Evolutionary conservation across 2,797 vertebrate genomes (phyloP).

Genomic region (Crocidura indochinensis): DNA sequence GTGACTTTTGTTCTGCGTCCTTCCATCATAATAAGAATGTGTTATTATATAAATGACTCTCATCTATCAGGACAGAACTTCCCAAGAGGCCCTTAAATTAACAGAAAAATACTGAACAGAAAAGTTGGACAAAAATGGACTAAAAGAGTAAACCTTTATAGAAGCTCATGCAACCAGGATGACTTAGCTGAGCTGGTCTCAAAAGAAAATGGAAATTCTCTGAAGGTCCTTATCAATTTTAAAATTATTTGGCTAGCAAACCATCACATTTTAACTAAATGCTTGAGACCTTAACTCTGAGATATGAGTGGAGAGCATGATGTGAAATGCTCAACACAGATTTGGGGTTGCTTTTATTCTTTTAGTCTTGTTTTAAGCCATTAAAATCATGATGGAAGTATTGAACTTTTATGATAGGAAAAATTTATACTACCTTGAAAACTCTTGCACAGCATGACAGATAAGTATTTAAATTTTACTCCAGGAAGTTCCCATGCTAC

Average conservation of each 20-base stretch:
- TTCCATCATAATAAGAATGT: not conserved
- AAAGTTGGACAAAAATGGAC: not conserved
- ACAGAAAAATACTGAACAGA: not conserved
- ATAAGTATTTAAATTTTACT: not conserved
- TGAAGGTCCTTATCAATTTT: not conserved
- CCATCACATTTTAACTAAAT: not conserved
- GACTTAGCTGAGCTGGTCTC: not conserved
- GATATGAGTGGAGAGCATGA: not conserved
- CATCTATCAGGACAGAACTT: no score
- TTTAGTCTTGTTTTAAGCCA: not conserved
- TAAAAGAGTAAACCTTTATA: conserved; percentile 42
- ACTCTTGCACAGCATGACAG: not conserved
- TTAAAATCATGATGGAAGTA: not conserved
- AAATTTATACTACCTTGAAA: conserved; percentile 22
- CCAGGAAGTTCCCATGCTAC: not conserved
- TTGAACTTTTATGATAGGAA: not conserved
- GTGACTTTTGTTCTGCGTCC: not conserved
- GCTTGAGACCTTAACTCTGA: not conserved
- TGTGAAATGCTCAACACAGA: not conserved
- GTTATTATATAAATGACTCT: not conserved
- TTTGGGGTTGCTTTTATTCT: conserved; percentile 14
- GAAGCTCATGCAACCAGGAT: not conserved
- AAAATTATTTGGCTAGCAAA: not conserved
- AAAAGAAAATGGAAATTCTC: not conserved
- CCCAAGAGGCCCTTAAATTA: not conserved